phyloP scores from a whole-genome alignment of 2,888 invertebrate genomes.

The Nysson spinosus region DNA sequence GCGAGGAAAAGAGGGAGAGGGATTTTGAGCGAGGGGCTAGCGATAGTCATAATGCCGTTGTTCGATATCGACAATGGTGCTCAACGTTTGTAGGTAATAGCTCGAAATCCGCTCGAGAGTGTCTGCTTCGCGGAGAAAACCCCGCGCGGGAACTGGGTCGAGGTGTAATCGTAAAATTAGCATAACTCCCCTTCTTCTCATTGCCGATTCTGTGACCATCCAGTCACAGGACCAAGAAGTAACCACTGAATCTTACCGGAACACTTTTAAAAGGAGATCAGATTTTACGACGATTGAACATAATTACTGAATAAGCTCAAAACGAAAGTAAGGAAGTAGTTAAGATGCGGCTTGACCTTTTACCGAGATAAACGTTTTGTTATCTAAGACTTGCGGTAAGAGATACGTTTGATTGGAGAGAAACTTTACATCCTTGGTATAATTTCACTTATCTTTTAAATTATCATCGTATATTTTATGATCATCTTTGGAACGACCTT shows the following conservation, averaged over 20 bases:
- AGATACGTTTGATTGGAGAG: too few species aligned
- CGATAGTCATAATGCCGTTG: slow-evolving; percentile 49
- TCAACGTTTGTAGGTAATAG: slow-evolving; percentile 46
- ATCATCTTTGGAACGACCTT: too few species aligned
- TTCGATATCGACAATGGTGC: slow-evolving; percentile 41
- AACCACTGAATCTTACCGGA: slow-evolving; percentile 18
- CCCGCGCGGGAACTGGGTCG: slow-evolving; percentile 64
- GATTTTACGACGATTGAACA: slow-evolving; percentile 34
- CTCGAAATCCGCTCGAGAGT: slow-evolving; percentile 50
- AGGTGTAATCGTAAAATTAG: slow-evolving; percentile 67
- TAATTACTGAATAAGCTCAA: slow-evolving; percentile 29
- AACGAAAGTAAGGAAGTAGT: background rate
- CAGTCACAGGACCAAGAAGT: slow-evolving; percentile 18
- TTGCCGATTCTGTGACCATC: slow-evolving; percentile 41
- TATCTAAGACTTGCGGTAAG: too few species aligned
- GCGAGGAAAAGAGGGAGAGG: slow-evolving; percentile 19
- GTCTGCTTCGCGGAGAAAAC: slow-evolving; percentile 42
- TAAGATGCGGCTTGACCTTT: slow-evolving; percentile 19
- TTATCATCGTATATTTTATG: too few species aligned
- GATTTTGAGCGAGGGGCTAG: background rate
- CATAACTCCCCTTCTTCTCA: slow-evolving; percentile 59
- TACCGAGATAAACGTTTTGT: background rate
- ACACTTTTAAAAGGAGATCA: slow-evolving; percentile 16
- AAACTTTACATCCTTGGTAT: too few species aligned
- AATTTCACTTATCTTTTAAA: too few species aligned